Evolutionary conservation across 2,888 invertebrate species (phyloP).

Genomic region (Napeogenes inachia): DNA sequence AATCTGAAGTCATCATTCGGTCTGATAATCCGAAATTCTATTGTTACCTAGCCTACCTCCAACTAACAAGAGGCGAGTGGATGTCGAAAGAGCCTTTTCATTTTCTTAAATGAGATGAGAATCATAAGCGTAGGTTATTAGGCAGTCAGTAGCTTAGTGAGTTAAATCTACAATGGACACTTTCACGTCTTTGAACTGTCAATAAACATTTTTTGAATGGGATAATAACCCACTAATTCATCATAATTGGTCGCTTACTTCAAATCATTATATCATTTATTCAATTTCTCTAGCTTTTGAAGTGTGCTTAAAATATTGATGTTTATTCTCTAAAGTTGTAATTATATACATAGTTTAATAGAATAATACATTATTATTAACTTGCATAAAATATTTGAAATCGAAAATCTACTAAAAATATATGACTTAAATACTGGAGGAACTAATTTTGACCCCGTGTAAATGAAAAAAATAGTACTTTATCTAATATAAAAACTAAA

Average conservation of each 20-base stretch:
- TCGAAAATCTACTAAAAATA: no score
- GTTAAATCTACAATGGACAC: conserved; percentile 55
- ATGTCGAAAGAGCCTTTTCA: conserved; percentile 64
- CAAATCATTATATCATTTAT: conserved; percentile 21
- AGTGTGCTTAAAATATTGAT: no score
- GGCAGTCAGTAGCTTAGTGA: conserved; percentile 60
- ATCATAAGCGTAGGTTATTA: conserved; percentile 53
- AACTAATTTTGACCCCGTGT: no score
- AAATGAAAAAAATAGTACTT: no score
- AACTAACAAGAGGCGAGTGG: conserved; percentile 48
- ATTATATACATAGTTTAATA: no score
- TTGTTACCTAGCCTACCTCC: conserved; percentile 42
- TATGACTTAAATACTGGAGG: no score
- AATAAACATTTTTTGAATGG: conserved; percentile 56
- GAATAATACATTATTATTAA: no score
- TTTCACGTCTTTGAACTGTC: conserved; percentile 67
- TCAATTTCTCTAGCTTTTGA: not conserved
- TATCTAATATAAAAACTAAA: not conserved
- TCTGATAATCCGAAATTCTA: conserved; percentile 69
- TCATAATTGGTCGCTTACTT: conserved; percentile 55
- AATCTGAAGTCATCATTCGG: conserved; percentile 70
- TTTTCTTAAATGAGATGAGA: conserved; percentile 70
- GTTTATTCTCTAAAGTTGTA: no score
- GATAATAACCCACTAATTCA: conserved; percentile 49
- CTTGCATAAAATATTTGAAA: no score